Evolutionary conservation across 2,888 invertebrate genomes (phyloP).

Genomic region (Trissolcus brochymenae): DNA sequence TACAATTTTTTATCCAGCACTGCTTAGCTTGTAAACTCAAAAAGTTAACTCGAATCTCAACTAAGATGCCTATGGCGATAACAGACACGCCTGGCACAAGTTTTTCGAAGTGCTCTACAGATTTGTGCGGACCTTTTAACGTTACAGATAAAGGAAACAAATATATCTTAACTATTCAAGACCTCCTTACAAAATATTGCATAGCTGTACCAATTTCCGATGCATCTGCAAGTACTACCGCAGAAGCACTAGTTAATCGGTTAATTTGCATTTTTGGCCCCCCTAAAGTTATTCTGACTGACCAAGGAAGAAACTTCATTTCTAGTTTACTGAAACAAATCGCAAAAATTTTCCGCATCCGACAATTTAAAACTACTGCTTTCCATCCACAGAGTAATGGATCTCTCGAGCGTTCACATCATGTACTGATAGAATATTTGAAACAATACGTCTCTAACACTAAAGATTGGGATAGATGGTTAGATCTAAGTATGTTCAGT

Average conservation of each 20-base stretch:
- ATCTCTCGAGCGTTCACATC: background rate
- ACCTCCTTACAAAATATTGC: background rate
- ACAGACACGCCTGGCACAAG: background rate
- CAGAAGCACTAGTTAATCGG: background rate
- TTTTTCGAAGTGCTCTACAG: background rate
- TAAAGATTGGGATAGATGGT: background rate
- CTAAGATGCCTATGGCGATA: background rate
- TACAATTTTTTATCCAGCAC: too few relatives aligned
- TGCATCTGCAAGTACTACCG: background rate
- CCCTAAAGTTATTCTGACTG: background rate
- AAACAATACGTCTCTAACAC: background rate
- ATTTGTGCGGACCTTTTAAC: background rate
- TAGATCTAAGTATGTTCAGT: background rate
- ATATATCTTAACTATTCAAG: background rate
- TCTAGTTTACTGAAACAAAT: background rate
- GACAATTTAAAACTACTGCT: background rate
- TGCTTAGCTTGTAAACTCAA: background rate
- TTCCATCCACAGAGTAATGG: background rate
- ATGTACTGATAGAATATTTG: background rate
- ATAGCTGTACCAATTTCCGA: background rate
- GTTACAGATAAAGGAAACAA: background rate
- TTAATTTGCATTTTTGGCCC: background rate
- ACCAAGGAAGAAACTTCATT: background rate
- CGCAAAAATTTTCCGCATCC: background rate
- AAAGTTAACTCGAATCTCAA: background rate